These are phyloP conservation scores for Anomalospiza imberbis DNA, from an alignment of 2,797 vertebrate genomes.

Conservation along the genomic window DNA sequence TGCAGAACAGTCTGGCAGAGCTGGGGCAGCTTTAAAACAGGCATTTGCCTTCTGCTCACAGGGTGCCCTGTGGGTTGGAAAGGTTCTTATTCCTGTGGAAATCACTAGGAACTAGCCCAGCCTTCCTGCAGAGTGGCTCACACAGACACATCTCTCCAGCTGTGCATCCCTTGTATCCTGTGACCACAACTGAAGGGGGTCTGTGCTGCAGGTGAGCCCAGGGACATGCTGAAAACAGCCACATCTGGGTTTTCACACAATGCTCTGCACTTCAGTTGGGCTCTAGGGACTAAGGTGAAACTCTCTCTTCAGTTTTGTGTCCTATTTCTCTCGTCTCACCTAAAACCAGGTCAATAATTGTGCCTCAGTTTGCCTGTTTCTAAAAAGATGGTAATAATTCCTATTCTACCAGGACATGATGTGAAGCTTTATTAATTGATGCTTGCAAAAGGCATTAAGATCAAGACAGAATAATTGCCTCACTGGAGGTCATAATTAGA, in stretches of 20 bases:
- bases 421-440: conserved; percentile 48
- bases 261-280: not conserved
- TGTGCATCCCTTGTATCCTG: not conserved
- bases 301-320: not conserved
- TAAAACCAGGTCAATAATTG: conserved; percentile 45
- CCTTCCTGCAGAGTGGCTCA: not conserved
- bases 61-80: not conserved
- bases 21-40: not conserved
- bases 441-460: conserved; percentile 20
- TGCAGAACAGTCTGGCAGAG: not conserved
- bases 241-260: not conserved
- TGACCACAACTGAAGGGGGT: not conserved
- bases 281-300: not conserved
- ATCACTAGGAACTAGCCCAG: not conserved
- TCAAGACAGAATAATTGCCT: conserved; percentile 40
- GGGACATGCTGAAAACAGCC: not conserved
- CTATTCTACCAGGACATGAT: conserved; percentile 9
- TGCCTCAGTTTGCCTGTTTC: conserved; percentile 26
- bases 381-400: conserved; percentile 23
- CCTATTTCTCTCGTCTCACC: conserved; percentile 8
- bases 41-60: not conserved
- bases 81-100: not conserved
- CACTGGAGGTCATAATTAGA: conserved; percentile 31
- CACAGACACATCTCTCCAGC: not conserved
- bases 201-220: not conserved